Evolutionary conservation across 2,797 vertebrate species (phyloP).

Genomic region (Gadopsis bispinosus): DNA sequence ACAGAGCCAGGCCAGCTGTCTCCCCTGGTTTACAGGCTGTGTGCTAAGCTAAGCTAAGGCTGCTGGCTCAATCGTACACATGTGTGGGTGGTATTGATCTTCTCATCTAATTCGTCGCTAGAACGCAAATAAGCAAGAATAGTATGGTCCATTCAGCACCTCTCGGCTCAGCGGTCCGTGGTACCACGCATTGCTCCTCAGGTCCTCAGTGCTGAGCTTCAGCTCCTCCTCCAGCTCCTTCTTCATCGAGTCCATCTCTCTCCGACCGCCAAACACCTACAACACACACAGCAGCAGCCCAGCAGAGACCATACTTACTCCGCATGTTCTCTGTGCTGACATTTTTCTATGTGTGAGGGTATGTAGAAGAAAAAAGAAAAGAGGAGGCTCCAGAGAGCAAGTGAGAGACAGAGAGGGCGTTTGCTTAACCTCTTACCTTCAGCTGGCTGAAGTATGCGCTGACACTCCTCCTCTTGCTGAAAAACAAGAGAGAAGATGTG

Average conservation of each 20-base stretch:
- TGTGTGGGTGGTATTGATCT: neutral
- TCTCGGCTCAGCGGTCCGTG: slow-evolving; percentile 86
- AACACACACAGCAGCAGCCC: slow-evolving; percentile 19
- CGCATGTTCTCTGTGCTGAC: neutral
- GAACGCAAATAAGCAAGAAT: neutral
- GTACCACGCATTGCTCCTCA: slow-evolving; percentile 89
- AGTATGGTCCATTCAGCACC: slow-evolving; percentile 72
- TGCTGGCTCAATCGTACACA: neutral
- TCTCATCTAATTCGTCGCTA: neutral
- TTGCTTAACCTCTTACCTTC: slow-evolving; percentile 73
- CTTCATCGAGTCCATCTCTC: slow-evolving; percentile 83
- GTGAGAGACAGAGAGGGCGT: slow-evolving; percentile 1
- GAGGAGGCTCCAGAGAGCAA: neutral
- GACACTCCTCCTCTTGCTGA: slow-evolving; percentile 81
- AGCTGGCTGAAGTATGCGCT: slow-evolving; percentile 77
- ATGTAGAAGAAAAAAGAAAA: slow-evolving; percentile 1
- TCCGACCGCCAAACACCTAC: slow-evolving; percentile 77
- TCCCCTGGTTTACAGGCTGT: neutral
- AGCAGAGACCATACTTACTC: neutral
- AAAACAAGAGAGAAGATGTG: slow-evolving; percentile 66
- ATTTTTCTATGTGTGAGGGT: neutral
- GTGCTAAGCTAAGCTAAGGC: neutral
- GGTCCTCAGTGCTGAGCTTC: slow-evolving; percentile 86
- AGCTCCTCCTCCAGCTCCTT: slow-evolving; percentile 90
- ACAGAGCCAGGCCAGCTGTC: neutral